Evolutionary conservation across 2,888 invertebrate genomes (phyloP).

Genomic region (Leucoma salicis): DNA sequence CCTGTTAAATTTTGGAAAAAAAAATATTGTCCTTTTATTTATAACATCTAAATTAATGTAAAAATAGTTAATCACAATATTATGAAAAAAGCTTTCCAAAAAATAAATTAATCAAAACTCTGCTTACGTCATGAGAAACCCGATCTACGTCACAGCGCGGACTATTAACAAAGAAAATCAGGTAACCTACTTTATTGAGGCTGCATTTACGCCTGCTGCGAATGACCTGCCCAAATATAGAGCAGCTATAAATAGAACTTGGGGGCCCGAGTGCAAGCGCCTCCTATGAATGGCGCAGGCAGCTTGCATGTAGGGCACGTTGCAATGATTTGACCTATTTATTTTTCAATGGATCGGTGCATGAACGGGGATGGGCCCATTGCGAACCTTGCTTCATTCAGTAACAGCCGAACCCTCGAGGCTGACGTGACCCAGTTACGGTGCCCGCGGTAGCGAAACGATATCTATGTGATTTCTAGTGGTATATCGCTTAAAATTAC

Average conservation of each 20-base stretch:
- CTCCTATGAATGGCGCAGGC: slow-evolving; percentile 66
- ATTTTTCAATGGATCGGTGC: slow-evolving; percentile 77
- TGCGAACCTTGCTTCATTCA: slow-evolving; percentile 72
- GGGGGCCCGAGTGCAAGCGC: slow-evolving; percentile 58
- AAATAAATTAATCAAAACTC: slow-evolving; percentile 15
- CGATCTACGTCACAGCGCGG: slow-evolving; percentile 65
- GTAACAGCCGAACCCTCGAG: slow-evolving; percentile 70
- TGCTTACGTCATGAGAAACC: slow-evolving; percentile 60
- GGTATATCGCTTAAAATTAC: slow-evolving; percentile 9
- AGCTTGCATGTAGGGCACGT: slow-evolving; percentile 68
- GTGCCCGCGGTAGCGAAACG: slow-evolving; percentile 31
- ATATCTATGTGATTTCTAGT: slow-evolving; percentile 10
- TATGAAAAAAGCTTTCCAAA: neutral
- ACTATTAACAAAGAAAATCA: slow-evolving; percentile 74
- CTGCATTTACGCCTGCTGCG: slow-evolving; percentile 69
- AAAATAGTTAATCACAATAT: too few relatives aligned
- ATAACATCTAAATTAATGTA: too few relatives aligned
- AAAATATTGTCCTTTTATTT: too few relatives aligned
- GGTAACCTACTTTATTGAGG: slow-evolving; percentile 77
- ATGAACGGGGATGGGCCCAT: slow-evolving; percentile 74
- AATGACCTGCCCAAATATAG: slow-evolving; percentile 80
- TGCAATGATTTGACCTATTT: slow-evolving; percentile 81
- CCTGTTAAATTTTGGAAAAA: too few relatives aligned
- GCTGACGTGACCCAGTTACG: slow-evolving; percentile 68
- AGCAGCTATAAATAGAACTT: slow-evolving; percentile 72